phyloP scores from a whole-genome alignment of 1,140 invertebrate genomes.

The Chionoecetes opilio region DNA sequence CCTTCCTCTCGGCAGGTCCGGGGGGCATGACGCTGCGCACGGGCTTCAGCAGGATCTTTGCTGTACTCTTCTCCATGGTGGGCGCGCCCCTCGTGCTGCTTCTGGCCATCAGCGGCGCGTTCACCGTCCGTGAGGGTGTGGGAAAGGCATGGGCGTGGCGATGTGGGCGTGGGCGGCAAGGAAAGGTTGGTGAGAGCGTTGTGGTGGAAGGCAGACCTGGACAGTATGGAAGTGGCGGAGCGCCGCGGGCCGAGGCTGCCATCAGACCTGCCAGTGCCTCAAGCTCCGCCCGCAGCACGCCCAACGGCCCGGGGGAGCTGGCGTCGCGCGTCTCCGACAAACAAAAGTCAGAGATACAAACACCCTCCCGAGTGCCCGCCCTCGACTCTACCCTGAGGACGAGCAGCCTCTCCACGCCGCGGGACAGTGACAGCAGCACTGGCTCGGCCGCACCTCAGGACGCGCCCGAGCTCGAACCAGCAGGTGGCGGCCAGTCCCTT shows the following conservation, averaged over 20 bases:
- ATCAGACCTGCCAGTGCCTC: conserved; percentile 48
- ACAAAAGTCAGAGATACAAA: conserved; percentile 52
- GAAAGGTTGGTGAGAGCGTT: conserved; percentile 36
- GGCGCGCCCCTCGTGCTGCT: conserved; percentile 74
- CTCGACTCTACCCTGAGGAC: conserved; percentile 67
- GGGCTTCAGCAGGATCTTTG: conserved; percentile 72
- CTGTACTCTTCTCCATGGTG: conserved; percentile 75
- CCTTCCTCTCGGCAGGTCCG: conserved; percentile 61
- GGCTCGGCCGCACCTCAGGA: background rate
- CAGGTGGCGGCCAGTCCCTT: conserved; percentile 12
- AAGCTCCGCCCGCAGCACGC: conserved; percentile 32
- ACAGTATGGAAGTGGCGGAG: conserved; percentile 51
- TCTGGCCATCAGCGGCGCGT: conserved; percentile 74
- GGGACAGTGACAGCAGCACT: conserved; percentile 52
- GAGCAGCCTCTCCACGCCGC: conserved; percentile 40
- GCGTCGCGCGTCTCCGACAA: conserved; percentile 60
- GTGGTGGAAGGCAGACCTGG: conserved; percentile 56
- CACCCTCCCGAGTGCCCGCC: conserved; percentile 57
- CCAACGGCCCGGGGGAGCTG: conserved; percentile 70
- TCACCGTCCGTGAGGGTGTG: conserved; percentile 75
- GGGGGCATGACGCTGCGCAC: conserved; percentile 76
- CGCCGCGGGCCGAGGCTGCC: conserved; percentile 39
- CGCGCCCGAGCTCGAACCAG: conserved; percentile 12
- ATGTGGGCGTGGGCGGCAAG: conserved; percentile 66
- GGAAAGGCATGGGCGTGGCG: conserved; percentile 77